Evolutionary conservation across 2,888 invertebrate species (phyloP).

Genomic region (Eristalis pertinax): DNA sequence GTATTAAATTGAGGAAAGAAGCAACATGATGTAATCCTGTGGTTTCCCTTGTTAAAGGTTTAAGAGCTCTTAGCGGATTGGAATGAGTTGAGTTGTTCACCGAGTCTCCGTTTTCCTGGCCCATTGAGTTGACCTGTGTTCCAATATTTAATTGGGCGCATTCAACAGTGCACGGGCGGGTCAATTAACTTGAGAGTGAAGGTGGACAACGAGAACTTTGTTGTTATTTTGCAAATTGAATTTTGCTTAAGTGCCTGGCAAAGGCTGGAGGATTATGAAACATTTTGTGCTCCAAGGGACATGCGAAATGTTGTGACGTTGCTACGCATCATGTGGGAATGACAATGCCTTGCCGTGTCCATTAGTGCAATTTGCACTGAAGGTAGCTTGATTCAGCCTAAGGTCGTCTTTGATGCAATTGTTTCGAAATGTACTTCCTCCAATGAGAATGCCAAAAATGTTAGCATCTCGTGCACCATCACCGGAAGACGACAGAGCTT

Average conservation of each 20-base stretch:
- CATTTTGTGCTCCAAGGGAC: background rate
- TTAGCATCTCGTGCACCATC: background rate
- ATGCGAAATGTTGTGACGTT: background rate
- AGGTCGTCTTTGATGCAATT: background rate
- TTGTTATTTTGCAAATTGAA: conserved; percentile 46
- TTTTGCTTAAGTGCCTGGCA: conserved; percentile 11
- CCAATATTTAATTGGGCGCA: conserved; percentile 44
- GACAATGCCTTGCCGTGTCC: background rate
- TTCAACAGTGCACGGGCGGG: conserved; percentile 20
- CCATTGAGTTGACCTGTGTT: conserved; percentile 25
- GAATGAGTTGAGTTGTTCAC: background rate
- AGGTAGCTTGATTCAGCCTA: background rate
- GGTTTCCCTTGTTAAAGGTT: conserved; percentile 31
- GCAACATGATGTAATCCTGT: conserved; percentile 41
- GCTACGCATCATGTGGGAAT: background rate
- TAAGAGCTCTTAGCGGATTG: conserved; percentile 3
- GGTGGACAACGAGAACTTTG: background rate
- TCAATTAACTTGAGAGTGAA: conserved; percentile 31
- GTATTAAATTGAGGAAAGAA: background rate
- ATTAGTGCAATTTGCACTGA: background rate
- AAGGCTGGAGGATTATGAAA: background rate
- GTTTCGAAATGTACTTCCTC: background rate
- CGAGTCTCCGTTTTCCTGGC: background rate
- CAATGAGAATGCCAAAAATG: too few relatives aligned
- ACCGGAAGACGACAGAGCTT: background rate